Conservation (phyloP, 2,113 vertebrate genomes). For the Forbesichthys agassizii region DNA sequence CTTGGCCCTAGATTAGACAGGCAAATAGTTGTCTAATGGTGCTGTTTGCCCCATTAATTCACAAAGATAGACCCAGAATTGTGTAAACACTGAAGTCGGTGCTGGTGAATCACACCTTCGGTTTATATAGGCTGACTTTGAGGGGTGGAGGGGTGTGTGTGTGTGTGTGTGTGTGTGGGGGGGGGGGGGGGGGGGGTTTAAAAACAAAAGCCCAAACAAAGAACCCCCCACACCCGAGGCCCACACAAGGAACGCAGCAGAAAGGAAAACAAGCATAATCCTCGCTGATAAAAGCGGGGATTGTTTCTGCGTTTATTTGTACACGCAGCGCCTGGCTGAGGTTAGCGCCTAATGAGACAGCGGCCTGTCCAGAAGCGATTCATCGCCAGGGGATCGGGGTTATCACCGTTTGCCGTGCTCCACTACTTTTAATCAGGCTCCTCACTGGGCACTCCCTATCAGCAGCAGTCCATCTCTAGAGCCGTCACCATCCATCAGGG, state of each 20-base stretch:
- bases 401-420: conserved; percentile 85
- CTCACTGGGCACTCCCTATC: conserved; percentile 88
- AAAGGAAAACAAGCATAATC: conserved; percentile 77
- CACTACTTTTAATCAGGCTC: conserved; percentile 89
- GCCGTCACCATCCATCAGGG: conserved; percentile 82
- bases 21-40: conserved; percentile 70
- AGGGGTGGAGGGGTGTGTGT: too few species aligned
- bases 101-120: conserved; percentile 72
- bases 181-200: too few species aligned
- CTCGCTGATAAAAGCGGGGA: conserved; percentile 69
- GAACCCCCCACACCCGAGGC: conserved; percentile 45
- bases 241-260: conserved; percentile 67
- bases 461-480: conserved; percentile 81
- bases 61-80: conserved; percentile 65
- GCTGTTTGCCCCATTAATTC: conserved; percentile 65
- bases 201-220: too few species aligned
- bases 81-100: conserved; percentile 67
- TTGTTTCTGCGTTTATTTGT: conserved; percentile 73
- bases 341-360: conserved; percentile 72
- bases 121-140: conserved; percentile 56
- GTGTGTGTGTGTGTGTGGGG: conserved; percentile 36
- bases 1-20: conserved; percentile 56
- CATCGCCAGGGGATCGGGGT: conserved; percentile 83
- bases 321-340: conserved; percentile 63
- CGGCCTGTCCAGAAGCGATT: conserved; percentile 69